Conservation (phyloP, 2,888 invertebrate species). For the Sminthurinus aureus region DNA sequence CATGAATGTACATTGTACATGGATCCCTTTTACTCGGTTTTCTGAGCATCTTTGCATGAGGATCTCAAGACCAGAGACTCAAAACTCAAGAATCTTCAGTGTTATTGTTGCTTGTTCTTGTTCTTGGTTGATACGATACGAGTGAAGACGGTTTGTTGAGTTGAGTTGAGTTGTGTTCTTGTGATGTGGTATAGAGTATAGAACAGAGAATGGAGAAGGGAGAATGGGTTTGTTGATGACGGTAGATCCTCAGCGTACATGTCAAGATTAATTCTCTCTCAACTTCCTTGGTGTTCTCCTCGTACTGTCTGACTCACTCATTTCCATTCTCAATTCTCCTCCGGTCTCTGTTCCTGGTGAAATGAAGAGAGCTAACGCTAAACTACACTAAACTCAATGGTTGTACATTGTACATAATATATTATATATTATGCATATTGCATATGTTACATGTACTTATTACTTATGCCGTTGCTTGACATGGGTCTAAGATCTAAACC, state of each 20-base stretch:
- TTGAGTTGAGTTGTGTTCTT: conserved; percentile 3
- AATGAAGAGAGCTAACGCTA: conserved; percentile 23
- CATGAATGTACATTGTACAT: background rate
- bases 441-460: background rate
- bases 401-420: no score
- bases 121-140: background rate
- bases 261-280: conserved; percentile 43
- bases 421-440: no score
- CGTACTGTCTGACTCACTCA: conserved; percentile 16
- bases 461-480: conserved; percentile 29
- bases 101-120: background rate
- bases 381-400: conserved; percentile 18
- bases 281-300: conserved; percentile 44
- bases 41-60: background rate
- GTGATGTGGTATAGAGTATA: no score
- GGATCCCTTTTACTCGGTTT: background rate
- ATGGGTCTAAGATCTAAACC: background rate
- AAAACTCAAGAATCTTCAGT: no score
- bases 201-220: no score
- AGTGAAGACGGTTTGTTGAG: background rate
- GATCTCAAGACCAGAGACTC: background rate
- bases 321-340: conserved; percentile 25
- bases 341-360: conserved; percentile 18
- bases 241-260: conserved; percentile 20
- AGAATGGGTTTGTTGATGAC: background rate